Evolutionary conservation across 2,888 invertebrate species (phyloP).

Genomic region (Deilephila elpenor): DNA sequence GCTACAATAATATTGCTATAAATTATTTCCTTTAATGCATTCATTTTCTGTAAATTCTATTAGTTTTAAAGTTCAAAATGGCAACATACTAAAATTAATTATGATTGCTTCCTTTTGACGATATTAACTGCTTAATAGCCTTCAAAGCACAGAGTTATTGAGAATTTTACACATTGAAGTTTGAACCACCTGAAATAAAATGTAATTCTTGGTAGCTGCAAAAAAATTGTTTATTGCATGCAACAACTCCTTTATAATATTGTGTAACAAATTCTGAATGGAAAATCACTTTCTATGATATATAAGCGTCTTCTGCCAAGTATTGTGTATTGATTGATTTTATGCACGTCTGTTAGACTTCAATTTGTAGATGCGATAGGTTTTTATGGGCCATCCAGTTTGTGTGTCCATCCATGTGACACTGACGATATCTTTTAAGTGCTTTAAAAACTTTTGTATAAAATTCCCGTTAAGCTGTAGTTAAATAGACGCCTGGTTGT

Average conservation of each 20-base stretch:
- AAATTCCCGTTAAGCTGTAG: conserved; percentile 3
- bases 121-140: too few relatives aligned
- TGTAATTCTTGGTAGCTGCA: neutral
- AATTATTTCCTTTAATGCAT: too few relatives aligned
- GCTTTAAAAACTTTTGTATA: neutral
- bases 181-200: neutral
- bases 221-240: neutral
- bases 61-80: too few relatives aligned
- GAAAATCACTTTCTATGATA: neutral
- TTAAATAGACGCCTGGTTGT: neutral
- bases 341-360: conserved; percentile 2
- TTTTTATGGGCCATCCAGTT: neutral
- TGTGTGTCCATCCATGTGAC: neutral
- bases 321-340: neutral
- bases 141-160: too few relatives aligned
- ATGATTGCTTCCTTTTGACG: too few relatives aligned
- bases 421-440: neutral
- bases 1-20: too few relatives aligned
- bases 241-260: neutral
- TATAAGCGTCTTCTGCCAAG: neutral
- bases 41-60: too few relatives aligned
- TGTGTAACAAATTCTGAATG: neutral
- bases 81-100: too few relatives aligned
- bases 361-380: neutral
- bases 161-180: too few relatives aligned